These are phyloP conservation scores for Leucoraja ocellata DNA, from an alignment of 2,797 vertebrate genomes.

Conservation along the genomic window DNA sequence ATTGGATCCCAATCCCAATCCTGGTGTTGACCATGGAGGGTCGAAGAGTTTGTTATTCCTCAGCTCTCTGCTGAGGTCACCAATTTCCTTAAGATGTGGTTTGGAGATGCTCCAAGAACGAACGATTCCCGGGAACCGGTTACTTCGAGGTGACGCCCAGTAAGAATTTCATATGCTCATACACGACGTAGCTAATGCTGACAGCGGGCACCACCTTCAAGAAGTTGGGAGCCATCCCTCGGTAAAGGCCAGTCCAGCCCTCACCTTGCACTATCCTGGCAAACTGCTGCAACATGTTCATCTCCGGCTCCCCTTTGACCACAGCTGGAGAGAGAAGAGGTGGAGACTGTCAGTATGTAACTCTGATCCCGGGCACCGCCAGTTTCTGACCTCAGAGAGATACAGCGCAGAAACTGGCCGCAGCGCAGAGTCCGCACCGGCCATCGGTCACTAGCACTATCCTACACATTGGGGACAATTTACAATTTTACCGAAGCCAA, in stretches of 20 bases:
- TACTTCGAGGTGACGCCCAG: constrained; percentile 53
- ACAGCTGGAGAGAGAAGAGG: neutral
- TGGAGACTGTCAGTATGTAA: neutral
- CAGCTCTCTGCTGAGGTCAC: neutral
- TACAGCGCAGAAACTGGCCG: no score
- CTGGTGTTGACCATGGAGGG: neutral
- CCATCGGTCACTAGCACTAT: no score
- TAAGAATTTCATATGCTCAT: constrained; percentile 58
- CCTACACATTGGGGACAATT: no score
- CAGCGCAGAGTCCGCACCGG: no score
- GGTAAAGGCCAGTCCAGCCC: constrained; percentile 55
- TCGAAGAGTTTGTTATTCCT: neutral
- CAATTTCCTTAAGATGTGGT: neutral
- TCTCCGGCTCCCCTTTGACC: constrained; percentile 44
- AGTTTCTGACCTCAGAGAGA: neutral
- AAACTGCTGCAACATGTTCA: constrained; percentile 56
- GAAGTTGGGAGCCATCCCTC: constrained; percentile 61
- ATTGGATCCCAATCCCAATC: neutral
- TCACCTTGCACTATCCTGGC: constrained; percentile 54
- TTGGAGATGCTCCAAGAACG: neutral
- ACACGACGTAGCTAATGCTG: constrained; percentile 63
- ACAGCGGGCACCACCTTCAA: constrained; percentile 62
- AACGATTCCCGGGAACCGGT: neutral
- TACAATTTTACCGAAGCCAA: no score
- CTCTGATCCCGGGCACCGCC: neutral